These are phyloP conservation scores for Typhlichthys subterraneus DNA, from an alignment of 2,797 vertebrate genomes.

Conservation along the genomic window DNA sequence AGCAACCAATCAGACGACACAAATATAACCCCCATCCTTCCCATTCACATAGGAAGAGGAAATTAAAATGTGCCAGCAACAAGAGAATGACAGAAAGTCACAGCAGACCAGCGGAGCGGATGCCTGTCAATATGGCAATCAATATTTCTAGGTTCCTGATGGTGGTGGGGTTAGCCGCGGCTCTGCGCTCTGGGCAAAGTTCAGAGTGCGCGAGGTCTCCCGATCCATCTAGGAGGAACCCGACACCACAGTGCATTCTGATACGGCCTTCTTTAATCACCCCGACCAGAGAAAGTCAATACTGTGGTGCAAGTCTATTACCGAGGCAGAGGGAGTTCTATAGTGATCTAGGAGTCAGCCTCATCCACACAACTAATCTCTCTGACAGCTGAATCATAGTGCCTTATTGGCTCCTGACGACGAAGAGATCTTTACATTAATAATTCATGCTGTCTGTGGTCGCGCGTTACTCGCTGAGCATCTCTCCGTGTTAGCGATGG, in stretches of 20 bases:
- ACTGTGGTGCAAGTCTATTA: constrained; percentile 68
- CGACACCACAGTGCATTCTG: constrained; percentile 50
- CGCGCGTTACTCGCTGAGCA: constrained; percentile 42
- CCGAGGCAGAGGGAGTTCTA: constrained; percentile 47
- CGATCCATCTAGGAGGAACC: constrained; percentile 37
- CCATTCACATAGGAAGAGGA: not conserved
- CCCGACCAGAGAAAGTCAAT: constrained; percentile 72
- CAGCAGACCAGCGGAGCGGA: constrained; percentile 3
- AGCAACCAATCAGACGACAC: constrained; percentile 5
- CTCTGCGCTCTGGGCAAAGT: constrained; percentile 43
- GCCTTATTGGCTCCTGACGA: constrained; percentile 67
- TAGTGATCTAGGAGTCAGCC: constrained; percentile 47
- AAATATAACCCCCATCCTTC: constrained; percentile 5
- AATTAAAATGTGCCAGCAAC: not conserved
- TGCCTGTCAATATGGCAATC: constrained; percentile 43
- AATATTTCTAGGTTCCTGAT: constrained; percentile 50
- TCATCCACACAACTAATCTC: constrained; percentile 59
- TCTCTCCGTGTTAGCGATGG: constrained; percentile 24
- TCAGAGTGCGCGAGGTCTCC: constrained; percentile 45
- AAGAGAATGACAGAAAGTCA: not conserved
- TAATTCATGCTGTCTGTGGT: constrained; percentile 67
- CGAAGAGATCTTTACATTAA: constrained; percentile 72
- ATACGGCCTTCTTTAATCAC: constrained; percentile 66
- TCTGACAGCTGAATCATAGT: constrained; percentile 70
- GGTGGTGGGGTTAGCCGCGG: constrained; percentile 31